A percentile compares a stretch with the other conserved stretches of the same genome.
phyloP scores from a whole-genome alignment of 2,113 vertebrate species.

The Halcyon malimbica region DNA sequence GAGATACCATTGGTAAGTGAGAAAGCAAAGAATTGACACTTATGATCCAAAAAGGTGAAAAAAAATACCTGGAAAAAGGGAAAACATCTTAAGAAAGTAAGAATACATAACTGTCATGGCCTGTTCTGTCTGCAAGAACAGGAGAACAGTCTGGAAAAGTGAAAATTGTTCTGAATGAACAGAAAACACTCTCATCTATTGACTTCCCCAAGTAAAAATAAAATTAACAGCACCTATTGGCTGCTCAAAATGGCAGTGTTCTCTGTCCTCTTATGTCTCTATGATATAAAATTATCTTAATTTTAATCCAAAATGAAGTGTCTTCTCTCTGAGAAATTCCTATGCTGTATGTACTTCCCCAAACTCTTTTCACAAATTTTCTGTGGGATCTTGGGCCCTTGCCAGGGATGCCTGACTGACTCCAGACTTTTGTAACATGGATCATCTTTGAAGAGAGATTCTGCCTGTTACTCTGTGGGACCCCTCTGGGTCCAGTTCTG shows the following conservation, averaged over 20 bases:
- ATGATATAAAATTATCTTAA: not conserved
- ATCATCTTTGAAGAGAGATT: not conserved
- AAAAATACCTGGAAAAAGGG: not conserved
- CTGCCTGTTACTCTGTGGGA: not conserved
- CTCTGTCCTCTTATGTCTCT: not conserved
- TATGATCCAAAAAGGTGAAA: not conserved
- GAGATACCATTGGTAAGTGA: not conserved
- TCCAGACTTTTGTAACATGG: rapidly evolving
- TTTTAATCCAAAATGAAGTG: not conserved
- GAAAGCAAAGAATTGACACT: not conserved
- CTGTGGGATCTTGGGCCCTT: not conserved
- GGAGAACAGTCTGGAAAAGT: not conserved
- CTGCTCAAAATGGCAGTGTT: not conserved
- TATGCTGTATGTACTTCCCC: not conserved
- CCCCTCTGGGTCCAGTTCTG: rapidly evolving
- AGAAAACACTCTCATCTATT: not conserved
- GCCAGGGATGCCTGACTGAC: not conserved
- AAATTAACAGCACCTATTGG: not conserved
- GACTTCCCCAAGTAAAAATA: not conserved
- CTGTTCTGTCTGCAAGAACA: not conserved
- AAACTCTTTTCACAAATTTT: not conserved
- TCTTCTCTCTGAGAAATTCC: not conserved
- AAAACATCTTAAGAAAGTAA: not conserved
- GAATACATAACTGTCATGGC: not conserved
- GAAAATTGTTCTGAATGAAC: not conserved